Conservation (phyloP, 2,113 vertebrate genomes). For the Myotis brandtii region DNA sequence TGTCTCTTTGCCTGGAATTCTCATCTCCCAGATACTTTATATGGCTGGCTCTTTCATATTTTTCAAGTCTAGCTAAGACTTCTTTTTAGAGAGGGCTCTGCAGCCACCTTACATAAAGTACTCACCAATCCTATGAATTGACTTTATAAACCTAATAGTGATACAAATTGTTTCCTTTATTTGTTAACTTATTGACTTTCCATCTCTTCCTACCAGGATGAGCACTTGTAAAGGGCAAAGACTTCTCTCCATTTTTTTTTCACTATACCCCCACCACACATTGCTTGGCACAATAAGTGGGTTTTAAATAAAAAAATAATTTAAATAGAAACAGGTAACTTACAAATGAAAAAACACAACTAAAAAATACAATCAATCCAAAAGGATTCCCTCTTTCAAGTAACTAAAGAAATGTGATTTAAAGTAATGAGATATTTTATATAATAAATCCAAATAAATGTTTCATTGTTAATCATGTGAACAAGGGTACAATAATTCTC, state of each 20-base stretch:
- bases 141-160: neutral
- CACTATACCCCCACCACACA: neutral
- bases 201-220: neutral
- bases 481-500: neutral
- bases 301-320: neutral
- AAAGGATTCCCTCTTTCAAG: conserved; percentile 2
- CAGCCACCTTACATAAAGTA: neutral
- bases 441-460: conserved; percentile 27
- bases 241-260: neutral
- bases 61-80: neutral
- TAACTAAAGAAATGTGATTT: neutral
- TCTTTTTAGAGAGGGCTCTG: neutral
- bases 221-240: neutral
- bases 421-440: conserved; percentile 38
- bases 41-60: neutral
- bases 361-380: neutral
- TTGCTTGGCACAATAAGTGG: neutral
- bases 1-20: neutral
- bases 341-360: neutral
- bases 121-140: neutral
- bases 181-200: conserved; percentile 6
- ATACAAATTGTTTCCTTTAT: neutral
- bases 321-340: neutral
- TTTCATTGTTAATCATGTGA: conserved; percentile 12
- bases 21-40: neutral